phyloP scores from a whole-genome alignment of 2,113 vertebrate genomes.

The Scomber scombrus region DNA sequence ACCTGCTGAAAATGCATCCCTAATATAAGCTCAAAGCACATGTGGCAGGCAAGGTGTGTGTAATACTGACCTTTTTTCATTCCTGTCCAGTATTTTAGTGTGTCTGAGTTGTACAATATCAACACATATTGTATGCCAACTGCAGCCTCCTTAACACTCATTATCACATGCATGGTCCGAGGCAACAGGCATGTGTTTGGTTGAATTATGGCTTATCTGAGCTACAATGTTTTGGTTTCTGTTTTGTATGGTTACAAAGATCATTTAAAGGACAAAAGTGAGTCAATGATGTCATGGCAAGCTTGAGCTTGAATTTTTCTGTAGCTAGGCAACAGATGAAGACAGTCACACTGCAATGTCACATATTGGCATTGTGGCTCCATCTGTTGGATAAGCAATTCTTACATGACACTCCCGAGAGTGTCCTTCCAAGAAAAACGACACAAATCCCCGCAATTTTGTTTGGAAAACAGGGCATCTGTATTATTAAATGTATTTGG shows the following conservation, averaged over 20 bases:
- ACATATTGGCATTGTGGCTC: background rate
- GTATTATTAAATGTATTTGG: background rate
- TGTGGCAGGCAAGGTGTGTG: background rate
- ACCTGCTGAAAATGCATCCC: background rate
- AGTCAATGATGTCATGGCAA: background rate
- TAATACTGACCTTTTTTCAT: background rate
- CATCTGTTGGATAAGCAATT: constrained; percentile 42
- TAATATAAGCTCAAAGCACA: background rate
- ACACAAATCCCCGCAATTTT: background rate
- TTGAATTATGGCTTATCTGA: no score
- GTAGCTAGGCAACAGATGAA: background rate
- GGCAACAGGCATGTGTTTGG: no score
- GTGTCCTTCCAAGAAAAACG: no score
- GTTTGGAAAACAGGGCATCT: background rate
- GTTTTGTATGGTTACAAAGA: constrained; percentile 1
- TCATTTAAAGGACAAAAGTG: background rate
- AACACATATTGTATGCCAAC: no score
- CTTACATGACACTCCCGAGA: no score
- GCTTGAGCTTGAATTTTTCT: background rate
- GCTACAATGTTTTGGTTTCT: background rate
- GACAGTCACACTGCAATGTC: no score
- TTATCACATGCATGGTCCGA: background rate
- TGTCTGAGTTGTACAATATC: background rate
- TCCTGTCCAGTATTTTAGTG: background rate
- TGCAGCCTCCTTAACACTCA: no score